A percentile compares a stretch with the other conserved stretches of the same genome.
These are phyloP conservation scores for Ptilodon capucinus DNA, from an alignment of 2,888 invertebrate species.

Conservation along the genomic window DNA sequence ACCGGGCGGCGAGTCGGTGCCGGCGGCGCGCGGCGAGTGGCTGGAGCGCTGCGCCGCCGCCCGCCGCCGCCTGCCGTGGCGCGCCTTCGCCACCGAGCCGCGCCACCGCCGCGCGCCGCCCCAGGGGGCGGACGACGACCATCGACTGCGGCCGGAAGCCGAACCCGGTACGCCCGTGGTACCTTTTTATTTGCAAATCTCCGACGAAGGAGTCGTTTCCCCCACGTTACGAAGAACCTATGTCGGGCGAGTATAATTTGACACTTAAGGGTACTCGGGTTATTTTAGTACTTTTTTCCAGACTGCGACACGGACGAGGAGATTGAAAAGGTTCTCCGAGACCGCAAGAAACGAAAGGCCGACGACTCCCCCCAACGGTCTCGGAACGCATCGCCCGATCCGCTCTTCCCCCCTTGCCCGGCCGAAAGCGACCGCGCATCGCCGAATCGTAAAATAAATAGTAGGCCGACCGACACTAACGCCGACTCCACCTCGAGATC, in stretches of 20 bases:
- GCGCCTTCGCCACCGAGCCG: conserved; percentile 82
- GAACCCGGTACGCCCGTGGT: conserved; percentile 5
- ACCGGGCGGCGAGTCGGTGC: conserved; percentile 41
- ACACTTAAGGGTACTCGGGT: no score
- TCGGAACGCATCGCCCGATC: not conserved
- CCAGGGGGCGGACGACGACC: not conserved
- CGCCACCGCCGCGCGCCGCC: conserved; percentile 57
- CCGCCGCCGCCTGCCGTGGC: conserved; percentile 86
- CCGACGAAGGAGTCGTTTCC: no score
- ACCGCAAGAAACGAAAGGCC: conserved; percentile 37
- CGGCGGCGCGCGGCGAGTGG: conserved; percentile 85
- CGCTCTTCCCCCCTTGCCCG: not conserved
- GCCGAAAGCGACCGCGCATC: not conserved
- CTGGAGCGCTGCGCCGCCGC: conserved; percentile 84
- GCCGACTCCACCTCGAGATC: not conserved
- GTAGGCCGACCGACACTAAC: not conserved
- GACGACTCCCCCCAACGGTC: conserved; percentile 4
- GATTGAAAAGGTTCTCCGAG: conserved; percentile 71
- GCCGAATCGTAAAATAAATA: not conserved
- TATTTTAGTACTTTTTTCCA: conserved; percentile 20
- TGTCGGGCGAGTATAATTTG: no score
- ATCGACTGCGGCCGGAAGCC: not conserved
- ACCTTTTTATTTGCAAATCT: no score
- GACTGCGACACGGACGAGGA: conserved; percentile 84
- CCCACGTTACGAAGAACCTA: no score